Evolutionary conservation across 2,888 invertebrate species (phyloP).

Genomic region (Apeira syringaria): DNA sequence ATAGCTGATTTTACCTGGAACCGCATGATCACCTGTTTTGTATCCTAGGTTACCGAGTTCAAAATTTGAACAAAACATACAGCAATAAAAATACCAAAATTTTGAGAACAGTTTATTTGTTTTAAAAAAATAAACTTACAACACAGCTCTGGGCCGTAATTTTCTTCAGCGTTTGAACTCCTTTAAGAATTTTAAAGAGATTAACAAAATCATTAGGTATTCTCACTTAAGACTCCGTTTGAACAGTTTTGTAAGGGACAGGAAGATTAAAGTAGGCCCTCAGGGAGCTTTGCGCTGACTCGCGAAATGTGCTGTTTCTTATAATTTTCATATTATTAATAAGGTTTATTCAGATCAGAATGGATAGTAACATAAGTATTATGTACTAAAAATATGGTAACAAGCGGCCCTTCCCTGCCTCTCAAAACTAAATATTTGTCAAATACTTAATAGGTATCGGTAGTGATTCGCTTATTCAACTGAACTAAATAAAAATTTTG

Average conservation of each 20-base stretch:
- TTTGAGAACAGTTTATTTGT: slow-evolving; percentile 33
- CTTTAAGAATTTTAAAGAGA: slow-evolving; percentile 75
- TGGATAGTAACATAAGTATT: slow-evolving; percentile 2
- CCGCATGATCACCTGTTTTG: too few relatives aligned
- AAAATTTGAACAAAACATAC: too few relatives aligned
- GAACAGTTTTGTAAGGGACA: slow-evolving; percentile 60
- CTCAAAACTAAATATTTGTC: too few relatives aligned
- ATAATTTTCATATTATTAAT: slow-evolving; percentile 10
- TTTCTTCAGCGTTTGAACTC: slow-evolving; percentile 58
- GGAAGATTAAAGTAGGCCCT: slow-evolving; percentile 67
- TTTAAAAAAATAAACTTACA: slow-evolving; percentile 29
- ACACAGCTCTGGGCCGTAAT: slow-evolving; percentile 38
- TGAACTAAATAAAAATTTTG: too few relatives aligned
- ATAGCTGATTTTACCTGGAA: too few relatives aligned
- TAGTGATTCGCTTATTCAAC: too few relatives aligned
- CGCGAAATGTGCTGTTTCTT: slow-evolving; percentile 21
- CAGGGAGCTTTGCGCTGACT: slow-evolving; percentile 40
- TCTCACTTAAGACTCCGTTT: slow-evolving; percentile 58
- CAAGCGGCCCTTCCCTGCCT: too few relatives aligned
- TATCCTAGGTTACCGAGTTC: too few relatives aligned
- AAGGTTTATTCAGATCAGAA: slow-evolving; percentile 2
- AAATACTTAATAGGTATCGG: too few relatives aligned
- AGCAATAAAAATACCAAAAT: slow-evolving; percentile 22
- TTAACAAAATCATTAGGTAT: slow-evolving; percentile 78
- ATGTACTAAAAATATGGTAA: too few relatives aligned